phyloP scores from a whole-genome alignment of 2,888 invertebrate genomes.

The Aleiodes leptofemur region DNA sequence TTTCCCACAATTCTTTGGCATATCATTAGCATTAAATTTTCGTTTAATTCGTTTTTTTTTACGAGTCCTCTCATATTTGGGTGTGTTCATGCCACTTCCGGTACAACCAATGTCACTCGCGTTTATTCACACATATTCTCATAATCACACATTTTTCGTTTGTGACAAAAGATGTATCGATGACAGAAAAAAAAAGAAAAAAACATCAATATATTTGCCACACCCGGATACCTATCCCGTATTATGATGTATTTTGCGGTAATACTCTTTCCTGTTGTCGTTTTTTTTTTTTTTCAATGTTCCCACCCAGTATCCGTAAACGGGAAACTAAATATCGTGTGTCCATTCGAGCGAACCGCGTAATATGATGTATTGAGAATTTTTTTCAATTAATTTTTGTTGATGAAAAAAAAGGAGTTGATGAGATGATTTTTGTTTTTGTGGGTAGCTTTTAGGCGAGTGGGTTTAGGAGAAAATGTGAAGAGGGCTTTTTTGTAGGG shows the following conservation, averaged over 20 bases:
- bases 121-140: constrained; percentile 35
- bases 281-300: constrained; percentile 43
- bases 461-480: too few relatives aligned
- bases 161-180: constrained; percentile 31
- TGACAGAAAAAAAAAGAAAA: constrained; percentile 1
- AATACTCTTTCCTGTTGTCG: constrained; percentile 69
- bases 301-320: constrained; percentile 69
- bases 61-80: constrained; percentile 16
- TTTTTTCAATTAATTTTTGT: not conserved
- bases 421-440: too few relatives aligned
- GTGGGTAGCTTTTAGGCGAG: too few relatives aligned
- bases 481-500: too few relatives aligned
- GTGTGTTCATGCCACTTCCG: constrained; percentile 33
- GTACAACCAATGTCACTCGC: constrained; percentile 42
- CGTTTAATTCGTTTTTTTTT: not conserved
- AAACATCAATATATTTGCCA: constrained; percentile 35
- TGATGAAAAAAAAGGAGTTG: too few relatives aligned
- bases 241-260: constrained; percentile 71
- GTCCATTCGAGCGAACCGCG: constrained; percentile 56
- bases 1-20: constrained; percentile 15
- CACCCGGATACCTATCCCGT: constrained; percentile 65
- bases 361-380: constrained; percentile 11
- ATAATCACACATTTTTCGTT: constrained; percentile 11
- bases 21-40: constrained; percentile 9
- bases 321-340: constrained; percentile 72